A percentile compares a stretch with the other conserved stretches of the same genome.
These are phyloP conservation scores for Collichthys lucidus DNA, from an alignment of 2,113 vertebrate species.

Conservation along the genomic window DNA sequence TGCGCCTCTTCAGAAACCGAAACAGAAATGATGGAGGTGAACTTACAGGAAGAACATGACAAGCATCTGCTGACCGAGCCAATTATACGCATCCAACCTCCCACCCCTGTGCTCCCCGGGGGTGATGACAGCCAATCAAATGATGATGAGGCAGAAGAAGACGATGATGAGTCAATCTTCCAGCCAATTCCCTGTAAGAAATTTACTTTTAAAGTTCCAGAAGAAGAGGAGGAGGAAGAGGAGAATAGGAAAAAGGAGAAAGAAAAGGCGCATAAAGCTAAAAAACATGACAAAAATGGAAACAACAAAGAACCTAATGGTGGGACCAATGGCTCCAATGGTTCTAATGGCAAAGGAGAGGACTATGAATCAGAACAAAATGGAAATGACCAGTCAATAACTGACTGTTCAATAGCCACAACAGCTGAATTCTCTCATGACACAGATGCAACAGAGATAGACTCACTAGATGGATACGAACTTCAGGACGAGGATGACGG, in stretches of 20 bases:
- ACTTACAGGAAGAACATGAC: constrained; percentile 93
- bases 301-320: constrained; percentile 83
- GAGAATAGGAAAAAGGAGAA: constrained; percentile 69
- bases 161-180: constrained; percentile 91
- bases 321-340: constrained; percentile 65
- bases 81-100: constrained; percentile 95
- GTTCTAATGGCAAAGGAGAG: constrained; percentile 81
- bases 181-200: constrained; percentile 92
- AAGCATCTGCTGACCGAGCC: constrained; percentile 92
- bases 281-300: constrained; percentile 86
- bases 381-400: constrained; percentile 97
- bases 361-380: constrained; percentile 93
- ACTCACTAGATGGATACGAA: constrained; percentile 98
- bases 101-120: constrained; percentile 90
- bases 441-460: constrained; percentile 98
- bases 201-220: constrained; percentile 89
- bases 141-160: constrained; percentile 80
- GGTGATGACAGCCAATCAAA: constrained; percentile 91
- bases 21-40: constrained; percentile 95
- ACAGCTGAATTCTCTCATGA: constrained; percentile 99
- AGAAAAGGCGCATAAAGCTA: constrained; percentile 84
- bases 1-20: constrained; percentile 90
- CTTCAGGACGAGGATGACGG: constrained; percentile 99
- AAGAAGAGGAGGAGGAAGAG: constrained; percentile 81
- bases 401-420: constrained; percentile 98